Conservation (phyloP, 2,113 vertebrate species). For the Ailurus styani region DNA sequence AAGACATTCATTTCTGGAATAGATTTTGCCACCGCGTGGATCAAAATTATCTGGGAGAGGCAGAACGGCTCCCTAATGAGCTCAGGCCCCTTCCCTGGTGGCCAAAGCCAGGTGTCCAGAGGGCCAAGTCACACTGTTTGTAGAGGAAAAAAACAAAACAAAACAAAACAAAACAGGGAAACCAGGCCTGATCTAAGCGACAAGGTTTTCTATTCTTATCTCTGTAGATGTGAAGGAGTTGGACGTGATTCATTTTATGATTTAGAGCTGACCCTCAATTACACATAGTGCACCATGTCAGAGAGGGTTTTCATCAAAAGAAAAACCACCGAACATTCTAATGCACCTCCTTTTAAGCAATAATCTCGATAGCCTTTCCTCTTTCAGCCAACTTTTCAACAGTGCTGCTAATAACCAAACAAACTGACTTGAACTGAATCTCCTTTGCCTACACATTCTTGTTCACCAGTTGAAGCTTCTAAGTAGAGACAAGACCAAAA, state of each 20-base stretch:
- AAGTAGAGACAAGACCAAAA: neutral
- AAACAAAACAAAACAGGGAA: neutral
- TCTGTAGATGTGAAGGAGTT: neutral
- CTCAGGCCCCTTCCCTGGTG: conserved; percentile 55
- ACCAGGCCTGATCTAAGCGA: neutral
- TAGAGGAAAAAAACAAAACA: neutral
- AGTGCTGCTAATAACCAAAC: neutral
- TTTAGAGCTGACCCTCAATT: neutral
- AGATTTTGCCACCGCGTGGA: conserved; percentile 40
- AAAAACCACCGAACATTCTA: conserved; percentile 36
- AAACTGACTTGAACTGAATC: neutral
- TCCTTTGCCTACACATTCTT: neutral
- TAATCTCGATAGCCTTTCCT: neutral
- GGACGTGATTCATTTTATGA: conserved; percentile 21
- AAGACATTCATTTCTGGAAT: conserved; percentile 41
- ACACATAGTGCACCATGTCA: neutral
- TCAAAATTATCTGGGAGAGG: conserved; percentile 45
- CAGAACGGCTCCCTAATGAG: conserved; percentile 54
- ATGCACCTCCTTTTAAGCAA: neutral
- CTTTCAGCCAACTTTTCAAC: neutral
- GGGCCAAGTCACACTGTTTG: conserved; percentile 56
- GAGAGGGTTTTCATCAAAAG: neutral
- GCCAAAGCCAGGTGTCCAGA: conserved; percentile 46
- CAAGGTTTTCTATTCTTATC: conserved; percentile 31
- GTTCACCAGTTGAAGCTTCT: neutral